Conservation (phyloP, 64 coral and sea anemone species). For the Trachythela sp. region DNA sequence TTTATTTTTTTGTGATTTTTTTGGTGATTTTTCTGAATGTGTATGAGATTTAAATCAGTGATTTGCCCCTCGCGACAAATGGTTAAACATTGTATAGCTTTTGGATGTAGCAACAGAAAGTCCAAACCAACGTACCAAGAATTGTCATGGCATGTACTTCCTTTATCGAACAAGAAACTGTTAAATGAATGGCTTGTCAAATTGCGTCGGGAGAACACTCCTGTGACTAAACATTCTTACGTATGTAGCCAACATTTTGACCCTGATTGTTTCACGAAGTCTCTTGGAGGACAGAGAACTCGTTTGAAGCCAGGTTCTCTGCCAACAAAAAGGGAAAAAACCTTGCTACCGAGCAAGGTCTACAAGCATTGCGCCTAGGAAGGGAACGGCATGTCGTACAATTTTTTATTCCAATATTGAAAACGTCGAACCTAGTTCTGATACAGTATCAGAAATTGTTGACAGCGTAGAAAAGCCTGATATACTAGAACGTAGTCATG, state of each 20-base stretch:
- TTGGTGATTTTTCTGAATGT: no score
- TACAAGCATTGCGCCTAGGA: not conserved
- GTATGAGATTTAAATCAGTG: no score
- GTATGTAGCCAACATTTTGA: slow-evolving; percentile 39
- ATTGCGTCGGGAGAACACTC: slow-evolving; percentile 51
- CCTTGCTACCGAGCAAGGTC: slow-evolving; percentile 28
- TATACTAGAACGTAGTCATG: not conserved
- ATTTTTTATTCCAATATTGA: no score
- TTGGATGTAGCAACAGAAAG: slow-evolving; percentile 48
- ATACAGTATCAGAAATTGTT: not conserved
- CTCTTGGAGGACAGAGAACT: slow-evolving; percentile 31
- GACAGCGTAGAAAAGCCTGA: not conserved
- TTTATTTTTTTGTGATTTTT: no score
- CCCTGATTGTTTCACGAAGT: slow-evolving; percentile 18
- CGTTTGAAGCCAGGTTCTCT: slow-evolving; percentile 52
- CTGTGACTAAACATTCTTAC: slow-evolving; percentile 52
- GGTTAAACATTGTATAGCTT: slow-evolving; percentile 58
- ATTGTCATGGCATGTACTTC: slow-evolving; percentile 52
- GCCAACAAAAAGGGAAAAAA: slow-evolving; percentile 43
- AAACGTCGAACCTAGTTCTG: not conserved
- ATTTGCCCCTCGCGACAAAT: no score
- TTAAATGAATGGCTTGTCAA: slow-evolving; percentile 59
- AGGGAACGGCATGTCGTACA: not conserved
- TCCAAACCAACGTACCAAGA: slow-evolving; percentile 14
- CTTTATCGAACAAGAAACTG: slow-evolving; percentile 40